phyloP scores from a whole-genome alignment of 1,140 invertebrate species.

The Phenacoccus solenopsis region DNA sequence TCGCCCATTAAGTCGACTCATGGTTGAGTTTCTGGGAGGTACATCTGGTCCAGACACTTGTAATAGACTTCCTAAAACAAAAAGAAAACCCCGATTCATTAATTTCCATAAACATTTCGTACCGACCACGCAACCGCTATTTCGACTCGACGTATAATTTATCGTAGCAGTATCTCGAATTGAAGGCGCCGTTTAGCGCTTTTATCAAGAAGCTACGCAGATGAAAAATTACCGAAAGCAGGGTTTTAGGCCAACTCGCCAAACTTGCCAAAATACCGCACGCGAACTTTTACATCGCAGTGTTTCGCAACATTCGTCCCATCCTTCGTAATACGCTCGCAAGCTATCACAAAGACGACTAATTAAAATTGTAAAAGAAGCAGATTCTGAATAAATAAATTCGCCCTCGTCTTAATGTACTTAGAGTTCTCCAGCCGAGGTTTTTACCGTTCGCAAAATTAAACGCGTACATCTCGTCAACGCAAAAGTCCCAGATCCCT shows the following conservation, averaged over 20 bases:
- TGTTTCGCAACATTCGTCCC: no score
- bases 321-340: no score
- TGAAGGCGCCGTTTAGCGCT: no score
- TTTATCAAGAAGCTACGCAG: no score
- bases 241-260: no score
- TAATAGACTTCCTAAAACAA: conserved; percentile 58
- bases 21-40: conserved; percentile 64
- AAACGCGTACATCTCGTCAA: background rate
- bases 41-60: conserved; percentile 75
- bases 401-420: background rate
- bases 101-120: no score
- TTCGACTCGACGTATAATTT: no score
- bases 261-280: no score
- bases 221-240: no score
- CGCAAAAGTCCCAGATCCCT: background rate
- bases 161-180: no score
- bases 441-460: background rate
- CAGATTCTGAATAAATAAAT: background rate
- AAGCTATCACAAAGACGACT: background rate
- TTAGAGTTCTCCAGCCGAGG: background rate
- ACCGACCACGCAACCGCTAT: no score
- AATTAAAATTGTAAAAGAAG: conserved; percentile 3
- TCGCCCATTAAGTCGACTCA: conserved; percentile 74
- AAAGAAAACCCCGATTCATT: background rate
- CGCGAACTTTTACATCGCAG: no score